Evolutionary conservation across 2,797 vertebrate genomes (phyloP).

Genomic region (Corythornis leucogaster): DNA sequence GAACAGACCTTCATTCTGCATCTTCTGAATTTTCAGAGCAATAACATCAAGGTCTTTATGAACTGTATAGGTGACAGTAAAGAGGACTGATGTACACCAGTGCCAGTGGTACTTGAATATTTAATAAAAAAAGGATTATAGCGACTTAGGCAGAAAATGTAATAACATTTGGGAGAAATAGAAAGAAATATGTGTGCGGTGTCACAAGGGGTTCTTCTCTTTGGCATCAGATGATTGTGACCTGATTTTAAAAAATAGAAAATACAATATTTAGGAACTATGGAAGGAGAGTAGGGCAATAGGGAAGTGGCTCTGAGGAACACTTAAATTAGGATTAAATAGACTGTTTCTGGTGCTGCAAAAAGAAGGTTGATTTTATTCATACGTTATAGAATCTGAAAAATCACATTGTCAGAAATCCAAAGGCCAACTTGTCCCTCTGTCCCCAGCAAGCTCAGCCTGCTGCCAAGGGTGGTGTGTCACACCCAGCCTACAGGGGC

Average conservation of each 20-base stretch:
- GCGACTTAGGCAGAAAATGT: conserved; percentile 7
- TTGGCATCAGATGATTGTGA: not conserved
- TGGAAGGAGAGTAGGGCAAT: not conserved
- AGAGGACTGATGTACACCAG: not conserved
- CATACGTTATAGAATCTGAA: not conserved
- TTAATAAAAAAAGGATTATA: conserved; percentile 31
- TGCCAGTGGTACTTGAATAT: not conserved
- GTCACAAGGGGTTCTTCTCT: not conserved
- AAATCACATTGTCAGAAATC: not conserved
- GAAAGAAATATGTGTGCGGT: not conserved
- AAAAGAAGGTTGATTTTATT: not conserved
- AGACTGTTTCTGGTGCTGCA: not conserved
- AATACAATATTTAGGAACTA: not conserved
- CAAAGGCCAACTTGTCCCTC: not conserved
- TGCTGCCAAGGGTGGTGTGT: not conserved
- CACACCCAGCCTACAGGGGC: not conserved
- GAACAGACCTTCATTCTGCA: not conserved
- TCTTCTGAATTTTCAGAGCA: not conserved
- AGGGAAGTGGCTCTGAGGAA: not conserved
- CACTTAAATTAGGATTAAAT: not conserved
- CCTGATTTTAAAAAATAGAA: not conserved
- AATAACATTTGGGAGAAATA: not conserved
- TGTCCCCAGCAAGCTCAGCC: not conserved
- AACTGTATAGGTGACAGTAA: not conserved
- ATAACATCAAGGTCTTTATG: not conserved